phyloP scores from a whole-genome alignment of 2,797 vertebrate species.

The Amniataba percoides region DNA sequence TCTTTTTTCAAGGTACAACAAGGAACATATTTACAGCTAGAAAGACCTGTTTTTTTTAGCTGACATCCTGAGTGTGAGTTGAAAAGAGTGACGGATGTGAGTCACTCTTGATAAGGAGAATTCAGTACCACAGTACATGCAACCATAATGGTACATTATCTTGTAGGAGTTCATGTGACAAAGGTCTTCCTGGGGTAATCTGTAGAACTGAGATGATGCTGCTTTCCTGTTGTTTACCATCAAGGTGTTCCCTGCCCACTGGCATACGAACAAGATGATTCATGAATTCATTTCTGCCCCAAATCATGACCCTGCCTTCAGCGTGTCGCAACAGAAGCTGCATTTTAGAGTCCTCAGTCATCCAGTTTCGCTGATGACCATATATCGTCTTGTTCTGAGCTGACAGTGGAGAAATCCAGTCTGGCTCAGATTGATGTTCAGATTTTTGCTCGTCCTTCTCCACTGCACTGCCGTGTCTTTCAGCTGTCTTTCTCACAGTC shows the following conservation, averaged over 20 bases:
- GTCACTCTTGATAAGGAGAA: not conserved
- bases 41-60: not conserved
- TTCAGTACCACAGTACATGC: not conserved
- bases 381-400: not conserved
- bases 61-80: not conserved
- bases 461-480: not conserved
- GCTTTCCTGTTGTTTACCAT: not conserved
- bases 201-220: not conserved
- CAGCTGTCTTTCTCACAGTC: not conserved
- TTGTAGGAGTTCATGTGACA: not conserved
- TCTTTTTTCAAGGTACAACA: not conserved
- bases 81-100: not conserved
- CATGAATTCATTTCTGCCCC: conserved; percentile 38
- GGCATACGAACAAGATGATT: conserved; percentile 42
- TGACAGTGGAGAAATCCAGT: not conserved
- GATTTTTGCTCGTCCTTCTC: not conserved
- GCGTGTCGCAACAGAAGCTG: conserved; percentile 53
- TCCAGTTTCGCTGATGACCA: not conserved
- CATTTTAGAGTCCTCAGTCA: conserved; percentile 35
- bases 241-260: conserved; percentile 6
- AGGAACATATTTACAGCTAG: not conserved
- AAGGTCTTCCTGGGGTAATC: not conserved
- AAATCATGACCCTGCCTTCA: conserved; percentile 13
- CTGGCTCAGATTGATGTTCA: not conserved
- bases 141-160: not conserved